A percentile compares a stretch with the other conserved stretches of the same genome.
phyloP scores from a whole-genome alignment of 2,113 vertebrate species.

The Axis porcinus region DNA sequence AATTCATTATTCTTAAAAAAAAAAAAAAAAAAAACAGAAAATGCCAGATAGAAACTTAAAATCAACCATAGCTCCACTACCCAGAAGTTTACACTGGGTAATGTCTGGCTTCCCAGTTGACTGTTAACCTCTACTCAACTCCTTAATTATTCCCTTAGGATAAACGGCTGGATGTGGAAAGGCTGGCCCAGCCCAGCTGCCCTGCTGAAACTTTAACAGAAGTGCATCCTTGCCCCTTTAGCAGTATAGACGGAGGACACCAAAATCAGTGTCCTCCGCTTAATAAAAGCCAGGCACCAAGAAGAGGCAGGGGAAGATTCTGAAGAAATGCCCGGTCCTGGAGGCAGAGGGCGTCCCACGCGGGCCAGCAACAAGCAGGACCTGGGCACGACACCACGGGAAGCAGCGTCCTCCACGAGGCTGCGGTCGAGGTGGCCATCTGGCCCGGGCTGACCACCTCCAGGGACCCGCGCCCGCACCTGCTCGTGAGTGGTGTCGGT shows the following conservation, averaged over 20 bases:
- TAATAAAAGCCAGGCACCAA: neutral
- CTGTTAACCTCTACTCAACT: neutral
- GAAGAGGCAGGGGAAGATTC: neutral
- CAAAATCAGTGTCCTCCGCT: neutral
- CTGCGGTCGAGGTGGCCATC: neutral
- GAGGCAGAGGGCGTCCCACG: neutral
- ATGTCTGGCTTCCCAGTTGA: neutral
- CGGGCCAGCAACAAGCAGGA: neutral
- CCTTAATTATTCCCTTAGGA: neutral
- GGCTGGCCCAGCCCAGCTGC: neutral
- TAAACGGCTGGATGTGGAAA: neutral
- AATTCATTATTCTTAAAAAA: neutral
- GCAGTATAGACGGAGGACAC: neutral
- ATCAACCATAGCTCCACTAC: neutral
- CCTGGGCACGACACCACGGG: neutral
- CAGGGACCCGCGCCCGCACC: fast-evolving
- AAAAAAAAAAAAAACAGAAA: neutral
- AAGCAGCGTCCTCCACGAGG: neutral
- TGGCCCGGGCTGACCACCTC: fast-evolving
- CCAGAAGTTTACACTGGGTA: neutral
- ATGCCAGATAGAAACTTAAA: neutral
- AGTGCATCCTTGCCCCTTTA: fast-evolving
- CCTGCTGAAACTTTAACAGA: neutral
- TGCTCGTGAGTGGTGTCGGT: too few species aligned
- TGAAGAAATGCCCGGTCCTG: neutral